A percentile compares a stretch with the other conserved stretches of the same genome.
Evolutionary conservation across 2,888 invertebrate genomes (phyloP).

Genomic region (Lissonota sp.): DNA sequence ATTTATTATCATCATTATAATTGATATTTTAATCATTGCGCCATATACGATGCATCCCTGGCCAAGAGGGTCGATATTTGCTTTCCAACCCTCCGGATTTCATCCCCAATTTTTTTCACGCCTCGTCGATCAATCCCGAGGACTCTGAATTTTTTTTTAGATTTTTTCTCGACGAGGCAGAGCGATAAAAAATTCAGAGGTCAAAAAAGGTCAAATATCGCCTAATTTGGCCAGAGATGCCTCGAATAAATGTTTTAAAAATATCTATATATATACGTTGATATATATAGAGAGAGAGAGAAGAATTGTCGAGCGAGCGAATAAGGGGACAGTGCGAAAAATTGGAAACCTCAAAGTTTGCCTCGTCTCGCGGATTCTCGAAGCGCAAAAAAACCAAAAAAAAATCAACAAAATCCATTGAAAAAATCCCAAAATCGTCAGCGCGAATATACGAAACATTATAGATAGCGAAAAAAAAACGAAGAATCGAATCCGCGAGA

Average conservation of each 20-base stretch:
- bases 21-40: constrained; percentile 22
- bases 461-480: too few species aligned
- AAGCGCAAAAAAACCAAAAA: constrained; percentile 31
- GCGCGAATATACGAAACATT: constrained; percentile 68
- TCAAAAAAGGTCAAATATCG: too few species aligned
- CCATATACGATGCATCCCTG: constrained; percentile 1
- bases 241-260: background rate
- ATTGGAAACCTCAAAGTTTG: constrained; percentile 73
- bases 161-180: too few species aligned
- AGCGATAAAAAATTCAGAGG: too few species aligned
- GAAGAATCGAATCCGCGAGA: constrained; percentile 78
- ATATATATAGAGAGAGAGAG: constrained; percentile 15
- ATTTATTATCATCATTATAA: constrained; percentile 26
- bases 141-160: too few species aligned
- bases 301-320: constrained; percentile 82
- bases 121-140: too few species aligned
- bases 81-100: too few species aligned
- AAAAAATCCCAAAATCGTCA: constrained; percentile 58
- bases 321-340: constrained; percentile 73
- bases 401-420: constrained; percentile 33
- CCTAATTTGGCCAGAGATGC: too few species aligned
- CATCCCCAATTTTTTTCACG: too few species aligned
- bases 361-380: constrained; percentile 82
- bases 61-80: too few species aligned
- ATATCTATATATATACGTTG: constrained; percentile 9